Evolutionary conservation across 2,797 vertebrate genomes (phyloP).

Genomic region (Myripristis murdjan): DNA sequence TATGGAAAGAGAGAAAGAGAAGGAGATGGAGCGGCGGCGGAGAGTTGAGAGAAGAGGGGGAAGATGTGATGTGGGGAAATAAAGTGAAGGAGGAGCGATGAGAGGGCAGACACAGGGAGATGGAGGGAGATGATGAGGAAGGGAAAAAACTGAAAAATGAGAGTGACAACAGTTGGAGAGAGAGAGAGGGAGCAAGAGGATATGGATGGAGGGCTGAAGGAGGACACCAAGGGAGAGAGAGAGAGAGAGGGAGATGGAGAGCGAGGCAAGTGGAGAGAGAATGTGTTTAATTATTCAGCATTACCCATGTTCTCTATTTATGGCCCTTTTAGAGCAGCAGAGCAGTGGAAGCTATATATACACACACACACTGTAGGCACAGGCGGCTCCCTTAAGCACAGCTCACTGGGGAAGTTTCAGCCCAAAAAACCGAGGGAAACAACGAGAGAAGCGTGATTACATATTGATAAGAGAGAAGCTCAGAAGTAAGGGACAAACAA

Average conservation of each 20-base stretch:
- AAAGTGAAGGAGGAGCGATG: constrained; percentile 41
- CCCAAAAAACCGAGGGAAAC: constrained; percentile 24
- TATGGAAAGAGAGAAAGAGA: not conserved
- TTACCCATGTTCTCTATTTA: constrained; percentile 83
- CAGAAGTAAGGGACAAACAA: constrained; percentile 11
- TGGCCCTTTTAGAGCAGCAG: constrained; percentile 77
- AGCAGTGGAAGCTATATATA: constrained; percentile 70
- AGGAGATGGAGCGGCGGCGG: not conserved
- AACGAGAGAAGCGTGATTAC: constrained; percentile 52
- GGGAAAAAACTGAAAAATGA: not conserved
- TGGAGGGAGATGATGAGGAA: constrained; percentile 18
- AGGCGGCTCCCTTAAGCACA: constrained; percentile 55
- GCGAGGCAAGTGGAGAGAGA: constrained; percentile 59
- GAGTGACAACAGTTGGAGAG: constrained; percentile 36
- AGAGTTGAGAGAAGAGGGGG: constrained; percentile 6
- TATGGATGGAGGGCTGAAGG: constrained; percentile 4
- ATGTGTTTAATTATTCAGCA: constrained; percentile 83
- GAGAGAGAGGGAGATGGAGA: constrained; percentile 34
- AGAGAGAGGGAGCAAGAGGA: constrained; percentile 18
- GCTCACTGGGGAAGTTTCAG: constrained; percentile 56
- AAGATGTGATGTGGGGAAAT: constrained; percentile 26
- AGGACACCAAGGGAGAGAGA: no score
- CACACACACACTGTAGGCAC: constrained; percentile 45
- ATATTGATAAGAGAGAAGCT: constrained; percentile 57
- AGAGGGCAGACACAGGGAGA: constrained; percentile 13